Conservation (phyloP, 2,113 vertebrate species). For the Sporophila hypoxantha region DNA sequence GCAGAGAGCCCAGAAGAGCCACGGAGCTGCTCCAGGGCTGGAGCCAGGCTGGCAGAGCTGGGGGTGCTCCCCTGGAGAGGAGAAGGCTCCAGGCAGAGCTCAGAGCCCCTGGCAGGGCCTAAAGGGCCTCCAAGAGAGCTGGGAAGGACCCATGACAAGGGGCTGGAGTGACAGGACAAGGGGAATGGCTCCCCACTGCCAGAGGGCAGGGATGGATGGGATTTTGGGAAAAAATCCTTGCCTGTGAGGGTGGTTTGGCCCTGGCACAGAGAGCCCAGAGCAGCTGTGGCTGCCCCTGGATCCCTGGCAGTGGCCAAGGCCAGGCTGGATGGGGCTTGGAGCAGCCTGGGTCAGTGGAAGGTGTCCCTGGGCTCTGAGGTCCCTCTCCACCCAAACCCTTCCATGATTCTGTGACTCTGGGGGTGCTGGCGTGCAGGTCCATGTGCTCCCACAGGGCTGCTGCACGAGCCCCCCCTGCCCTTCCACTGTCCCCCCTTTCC, state of each 20-base stretch:
- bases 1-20: background rate
- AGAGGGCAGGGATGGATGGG: background rate
- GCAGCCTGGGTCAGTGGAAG: background rate
- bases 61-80: fast-evolving
- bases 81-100: background rate
- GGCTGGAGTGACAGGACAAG: fast-evolving
- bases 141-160: background rate
- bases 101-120: fast-evolving
- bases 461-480: fast-evolving
- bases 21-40: fast-evolving
- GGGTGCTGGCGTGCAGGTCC: background rate
- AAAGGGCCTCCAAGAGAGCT: background rate
- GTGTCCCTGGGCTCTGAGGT: background rate
- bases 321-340: fast-evolving
- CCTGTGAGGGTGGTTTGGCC: fast-evolving
- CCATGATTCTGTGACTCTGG: background rate
- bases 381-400: background rate
- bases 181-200: background rate
- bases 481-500: too few relatives aligned
- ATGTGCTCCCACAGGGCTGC: fast-evolving
- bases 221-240: background rate
- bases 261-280: background rate
- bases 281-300: background rate
- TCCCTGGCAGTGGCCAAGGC: background rate
- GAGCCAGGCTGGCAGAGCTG: background rate